Evolutionary conservation across 2,113 vertebrate genomes (phyloP), one percentile per base, ranked within the genome.

Genomic region (Machaerirhynchus nigripectus): DNA sequence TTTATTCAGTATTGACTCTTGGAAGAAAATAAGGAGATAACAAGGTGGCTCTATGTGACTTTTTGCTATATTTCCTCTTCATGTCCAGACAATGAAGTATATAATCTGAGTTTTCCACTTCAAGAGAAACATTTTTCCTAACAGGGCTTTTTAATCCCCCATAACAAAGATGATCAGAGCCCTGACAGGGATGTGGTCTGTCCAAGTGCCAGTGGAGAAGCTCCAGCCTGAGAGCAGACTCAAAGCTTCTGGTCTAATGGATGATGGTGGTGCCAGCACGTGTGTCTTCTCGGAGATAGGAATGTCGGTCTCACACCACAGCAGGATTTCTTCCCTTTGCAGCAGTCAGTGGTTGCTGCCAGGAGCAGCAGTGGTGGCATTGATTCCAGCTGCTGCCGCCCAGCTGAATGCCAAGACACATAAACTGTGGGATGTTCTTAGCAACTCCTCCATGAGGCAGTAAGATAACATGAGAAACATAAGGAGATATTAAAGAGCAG

Each of bases 401-500:
- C 85, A 94, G 73, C 64, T 92, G 68, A 94, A 85, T 14, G 57
- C 93, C 93, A 75, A 94, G 92, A 90, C 69, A 78, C 90, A 96
- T 96, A 89, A 94, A 93, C 86, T 81, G 88, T 78, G 65, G 77
- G 90, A 89, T 93, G 88, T 91, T 95, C 73, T 89, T 75, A 92
- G 86, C 77, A 65, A 90, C 90, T 95, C 77, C 92, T 93, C 94
- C 49, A 10, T 59, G 84, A 83, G 47, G 52, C 30, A 95, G 91
- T 80, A 80, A 74, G 91, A 97, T 97, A 96, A 91, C 93, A 84
- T 3, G 13, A 93, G 91, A 92, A 97, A 89, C 79, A 80, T 75
- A 92, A 95, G 90, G 80, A 91, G 92, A 95, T 95, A 95, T 77
- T 78, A 95, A 93, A 92, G 46, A 95, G 67, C 24, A 95, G 84